Evolutionary conservation across 1,140 invertebrate species (phyloP).

Genomic region (Heliconius himera): DNA sequence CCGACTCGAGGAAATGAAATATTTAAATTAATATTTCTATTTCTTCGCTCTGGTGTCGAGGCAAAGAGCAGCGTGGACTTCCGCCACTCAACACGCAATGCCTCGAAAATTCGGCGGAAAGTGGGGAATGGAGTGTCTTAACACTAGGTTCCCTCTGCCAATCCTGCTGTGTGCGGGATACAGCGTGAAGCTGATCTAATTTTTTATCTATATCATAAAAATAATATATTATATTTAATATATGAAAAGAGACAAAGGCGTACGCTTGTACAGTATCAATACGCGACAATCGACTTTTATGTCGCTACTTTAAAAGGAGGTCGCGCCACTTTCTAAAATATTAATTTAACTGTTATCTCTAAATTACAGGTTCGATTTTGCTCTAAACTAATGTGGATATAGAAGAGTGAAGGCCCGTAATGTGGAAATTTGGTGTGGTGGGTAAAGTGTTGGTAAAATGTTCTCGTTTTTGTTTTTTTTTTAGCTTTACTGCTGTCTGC

Average conservation of each 20-base stretch:
- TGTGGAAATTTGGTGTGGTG: not conserved
- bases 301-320: not conserved
- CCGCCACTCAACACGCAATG: too few species aligned
- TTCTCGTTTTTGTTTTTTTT: not conserved
- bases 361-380: not conserved
- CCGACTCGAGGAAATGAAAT: too few species aligned
- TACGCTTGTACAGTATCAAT: not conserved
- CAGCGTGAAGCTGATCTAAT: too few species aligned
- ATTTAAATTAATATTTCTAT: too few species aligned
- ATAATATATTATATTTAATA: not conserved
- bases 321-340: slow-evolving; percentile 8
- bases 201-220: too few species aligned
- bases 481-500: not conserved
- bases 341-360: slow-evolving; percentile 11
- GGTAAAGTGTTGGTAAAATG: not conserved
- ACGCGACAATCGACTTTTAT: slow-evolving; percentile 7
- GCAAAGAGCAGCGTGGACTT: too few species aligned
- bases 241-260: not conserved
- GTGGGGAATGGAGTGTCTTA: too few species aligned
- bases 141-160: too few species aligned
- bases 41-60: too few species aligned
- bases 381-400: not conserved
- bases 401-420: not conserved
- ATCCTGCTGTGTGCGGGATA: too few species aligned
- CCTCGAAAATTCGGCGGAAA: too few species aligned